These are phyloP conservation scores for Fukomys damarensis DNA, from an alignment of 2,113 vertebrate species.

Conservation along the genomic window DNA sequence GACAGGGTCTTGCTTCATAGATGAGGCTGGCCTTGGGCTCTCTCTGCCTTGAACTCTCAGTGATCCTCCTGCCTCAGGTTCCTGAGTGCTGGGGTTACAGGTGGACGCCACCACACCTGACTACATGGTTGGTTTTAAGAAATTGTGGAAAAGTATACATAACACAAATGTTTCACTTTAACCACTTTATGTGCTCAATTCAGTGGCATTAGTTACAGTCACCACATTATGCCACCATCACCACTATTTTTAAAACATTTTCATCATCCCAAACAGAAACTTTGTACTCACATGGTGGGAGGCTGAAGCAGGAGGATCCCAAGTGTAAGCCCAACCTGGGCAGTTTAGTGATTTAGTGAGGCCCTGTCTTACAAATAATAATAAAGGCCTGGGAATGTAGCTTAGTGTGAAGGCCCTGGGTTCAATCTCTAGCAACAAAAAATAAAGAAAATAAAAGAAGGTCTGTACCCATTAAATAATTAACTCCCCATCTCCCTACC, in stretches of 20 bases:
- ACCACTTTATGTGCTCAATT: not conserved
- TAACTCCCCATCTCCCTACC: not conserved
- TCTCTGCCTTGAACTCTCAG: not conserved
- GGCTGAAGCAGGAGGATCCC: not conserved
- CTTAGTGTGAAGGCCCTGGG: not conserved
- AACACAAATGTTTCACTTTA: not conserved
- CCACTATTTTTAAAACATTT: not conserved
- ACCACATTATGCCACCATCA: not conserved
- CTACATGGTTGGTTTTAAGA: not conserved
- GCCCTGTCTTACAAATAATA: not conserved
- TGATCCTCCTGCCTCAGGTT: not conserved
- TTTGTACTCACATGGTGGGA: not conserved
- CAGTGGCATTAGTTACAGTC: not conserved
- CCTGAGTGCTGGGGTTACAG: not conserved
- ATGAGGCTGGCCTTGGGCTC: not conserved
- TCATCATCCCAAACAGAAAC: not conserved
- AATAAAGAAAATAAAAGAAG: not conserved
- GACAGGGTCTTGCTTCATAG: not conserved
- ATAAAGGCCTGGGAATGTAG: not conserved
- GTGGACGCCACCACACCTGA: not conserved
- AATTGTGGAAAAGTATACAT: not conserved
- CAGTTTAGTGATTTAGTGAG: not conserved
- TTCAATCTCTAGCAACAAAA: not conserved
- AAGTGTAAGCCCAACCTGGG: not conserved
- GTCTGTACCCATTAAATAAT: not conserved